Base-by-base conservation (phyloP, 2,888 invertebrate species). In the Stenoptilia bipunctidactyla region DNA sequence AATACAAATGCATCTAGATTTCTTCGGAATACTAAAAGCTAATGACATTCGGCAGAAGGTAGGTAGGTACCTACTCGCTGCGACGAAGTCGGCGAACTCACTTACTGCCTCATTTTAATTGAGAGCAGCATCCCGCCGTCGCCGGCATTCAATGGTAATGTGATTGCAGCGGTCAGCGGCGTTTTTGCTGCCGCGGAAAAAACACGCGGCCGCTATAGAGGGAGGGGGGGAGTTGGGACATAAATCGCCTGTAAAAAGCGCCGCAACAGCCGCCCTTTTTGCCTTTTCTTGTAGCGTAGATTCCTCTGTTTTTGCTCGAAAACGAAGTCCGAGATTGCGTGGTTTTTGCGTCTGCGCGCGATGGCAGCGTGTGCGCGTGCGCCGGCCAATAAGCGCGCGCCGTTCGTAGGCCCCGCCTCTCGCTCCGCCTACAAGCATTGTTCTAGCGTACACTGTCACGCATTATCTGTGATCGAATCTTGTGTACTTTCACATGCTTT, bases 111-210 rank as follows among this genome's bases (percentile, higher is more conserved):
- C 66, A 74, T 76, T 79, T 79, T 79, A 80, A 79, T 77, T 76
- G 73, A 59, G 59, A 52, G 56, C 53, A 52, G 61, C 65, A 60
- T 62, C 66, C 51, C 59, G 61, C 52, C 51, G 54, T 48, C 46
- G 43, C 58, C 51, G 52, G 57, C 79, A 80, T 80, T 80, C 79
- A 80, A 80, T 80, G 79, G 74, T 72, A 80, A 80, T 80, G 73
- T 53, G 65, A 51, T 56, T 4, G 30, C 30, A n/a, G 30, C 30
- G 30, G 30, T 30, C 30, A 30, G 30, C 30, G 30, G 30, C 30
- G 30, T 53, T 56, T 52, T 53, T 54, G 51, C 47, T 14, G 40
- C 36, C 38, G 40, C 39, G 44, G 46, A 49, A 49, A 49, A 47
- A 15, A 15, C 6, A 2, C 15, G 13, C 15, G 4, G 14, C 15